Conservation (phyloP, 2,113 vertebrate species). For the Syngnathus floridae region DNA sequence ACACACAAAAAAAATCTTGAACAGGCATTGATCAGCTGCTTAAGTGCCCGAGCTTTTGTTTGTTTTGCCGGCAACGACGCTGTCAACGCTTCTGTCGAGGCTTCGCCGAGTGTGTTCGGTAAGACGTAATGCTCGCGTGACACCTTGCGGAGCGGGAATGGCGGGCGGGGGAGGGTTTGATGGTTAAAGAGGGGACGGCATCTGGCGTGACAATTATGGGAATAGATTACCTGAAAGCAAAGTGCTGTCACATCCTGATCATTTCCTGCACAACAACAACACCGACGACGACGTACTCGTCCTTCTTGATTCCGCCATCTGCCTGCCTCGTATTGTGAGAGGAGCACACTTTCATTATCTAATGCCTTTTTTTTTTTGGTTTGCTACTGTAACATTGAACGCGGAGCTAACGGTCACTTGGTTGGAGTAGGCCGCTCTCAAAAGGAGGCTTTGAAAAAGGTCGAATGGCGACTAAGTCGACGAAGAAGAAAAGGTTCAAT, state of each 20-base stretch:
- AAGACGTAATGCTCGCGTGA: conserved; percentile 60
- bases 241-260: conserved; percentile 48
- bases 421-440: conserved; percentile 63
- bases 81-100: conserved; percentile 61
- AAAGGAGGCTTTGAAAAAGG: conserved; percentile 75
- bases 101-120: conserved; percentile 54
- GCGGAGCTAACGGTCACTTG: conserved; percentile 69
- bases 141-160: conserved; percentile 20
- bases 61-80: conserved; percentile 61
- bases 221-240: conserved; percentile 58
- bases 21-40: conserved; percentile 67
- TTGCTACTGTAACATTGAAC: background rate
- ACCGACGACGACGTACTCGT: conserved; percentile 9
- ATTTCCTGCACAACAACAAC: conserved; percentile 9
- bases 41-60: conserved; percentile 62
- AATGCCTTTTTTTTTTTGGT: conserved; percentile 38
- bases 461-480: conserved; percentile 71
- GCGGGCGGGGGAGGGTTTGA: conserved; percentile 45
- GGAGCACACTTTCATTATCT: conserved; percentile 54
- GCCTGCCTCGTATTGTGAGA: conserved; percentile 34
- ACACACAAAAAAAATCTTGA: conserved; percentile 56
- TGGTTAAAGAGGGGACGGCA: conserved; percentile 63
- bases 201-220: conserved; percentile 56
- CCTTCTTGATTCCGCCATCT: conserved; percentile 39
- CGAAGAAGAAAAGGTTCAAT: conserved; percentile 91